phyloP scores from a whole-genome alignment of 2,113 vertebrate species.

The Hippocampus abdominalis region DNA sequence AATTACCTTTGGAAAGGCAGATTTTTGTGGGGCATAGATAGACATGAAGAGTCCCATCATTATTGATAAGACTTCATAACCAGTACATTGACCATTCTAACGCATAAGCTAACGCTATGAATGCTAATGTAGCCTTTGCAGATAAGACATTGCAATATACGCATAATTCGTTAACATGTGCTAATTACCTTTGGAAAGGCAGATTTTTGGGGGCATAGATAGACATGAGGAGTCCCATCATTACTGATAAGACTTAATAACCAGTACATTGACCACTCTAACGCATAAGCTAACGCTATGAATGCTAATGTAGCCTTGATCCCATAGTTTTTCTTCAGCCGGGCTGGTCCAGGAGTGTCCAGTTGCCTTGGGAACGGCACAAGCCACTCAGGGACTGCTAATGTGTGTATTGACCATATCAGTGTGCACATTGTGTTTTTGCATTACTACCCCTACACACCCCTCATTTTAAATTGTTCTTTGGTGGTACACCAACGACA shows the following conservation, averaged over 20 bases:
- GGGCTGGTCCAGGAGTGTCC: constrained; percentile 18
- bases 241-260: too few species aligned
- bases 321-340: constrained; percentile 19
- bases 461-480: background rate
- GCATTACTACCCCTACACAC: constrained; percentile 3
- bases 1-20: too few species aligned
- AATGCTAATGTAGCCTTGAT: constrained; percentile 8
- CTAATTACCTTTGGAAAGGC: too few species aligned
- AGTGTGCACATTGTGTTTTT: constrained; percentile 27
- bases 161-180: too few species aligned
- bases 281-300: background rate
- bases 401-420: constrained; percentile 17
- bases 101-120: background rate
- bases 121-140: constrained; percentile 7
- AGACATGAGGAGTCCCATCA: too few species aligned
- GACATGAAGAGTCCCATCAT: too few species aligned
- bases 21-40: too few species aligned
- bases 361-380: constrained; percentile 52
- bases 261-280: background rate
- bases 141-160: too few species aligned
- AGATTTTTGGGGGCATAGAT: too few species aligned
- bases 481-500: constrained; percentile 2
- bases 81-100: background rate
- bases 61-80: too few species aligned
- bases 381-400: constrained; percentile 27